phyloP scores from a whole-genome alignment of 2,888 invertebrate genomes.

The Limnephilus auricula region DNA sequence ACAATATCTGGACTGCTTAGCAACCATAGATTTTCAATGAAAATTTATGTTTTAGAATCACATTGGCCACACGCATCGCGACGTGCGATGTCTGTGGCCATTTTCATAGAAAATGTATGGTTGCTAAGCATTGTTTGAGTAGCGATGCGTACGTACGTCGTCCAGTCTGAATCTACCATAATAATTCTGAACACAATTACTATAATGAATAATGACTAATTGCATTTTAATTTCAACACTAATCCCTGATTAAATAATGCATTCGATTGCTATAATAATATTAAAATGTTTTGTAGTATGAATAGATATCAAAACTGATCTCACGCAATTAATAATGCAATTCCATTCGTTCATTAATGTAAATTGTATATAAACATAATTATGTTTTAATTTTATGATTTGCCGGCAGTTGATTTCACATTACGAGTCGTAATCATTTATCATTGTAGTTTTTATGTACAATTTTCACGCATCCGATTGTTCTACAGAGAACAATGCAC shows the following conservation, averaged over 20 bases:
- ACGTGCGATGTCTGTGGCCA: no score
- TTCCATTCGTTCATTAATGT: neutral
- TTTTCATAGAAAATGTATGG: no score
- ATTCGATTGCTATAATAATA: neutral
- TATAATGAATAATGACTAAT: neutral
- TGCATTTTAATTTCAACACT: neutral
- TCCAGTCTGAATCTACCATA: no score
- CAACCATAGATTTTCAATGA: no score
- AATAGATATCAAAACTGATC: neutral
- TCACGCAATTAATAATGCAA: neutral
- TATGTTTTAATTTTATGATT: neutral
- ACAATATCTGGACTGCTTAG: no score
- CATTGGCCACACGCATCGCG: no score
- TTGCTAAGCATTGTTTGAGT: no score
- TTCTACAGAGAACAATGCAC: conserved; percentile 44
- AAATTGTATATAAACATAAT: neutral
- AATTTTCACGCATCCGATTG: conserved; percentile 47
- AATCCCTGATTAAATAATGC: neutral
- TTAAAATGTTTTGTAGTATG: neutral
- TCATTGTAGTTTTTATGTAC: conserved; percentile 2
- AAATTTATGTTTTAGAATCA: no score
- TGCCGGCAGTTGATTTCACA: conserved; percentile 44
- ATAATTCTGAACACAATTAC: neutral
- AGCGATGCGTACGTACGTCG: no score
- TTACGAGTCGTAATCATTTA: neutral